Evolutionary conservation across 2,888 invertebrate species (phyloP).

Genomic region (Saturnia pavonia): DNA sequence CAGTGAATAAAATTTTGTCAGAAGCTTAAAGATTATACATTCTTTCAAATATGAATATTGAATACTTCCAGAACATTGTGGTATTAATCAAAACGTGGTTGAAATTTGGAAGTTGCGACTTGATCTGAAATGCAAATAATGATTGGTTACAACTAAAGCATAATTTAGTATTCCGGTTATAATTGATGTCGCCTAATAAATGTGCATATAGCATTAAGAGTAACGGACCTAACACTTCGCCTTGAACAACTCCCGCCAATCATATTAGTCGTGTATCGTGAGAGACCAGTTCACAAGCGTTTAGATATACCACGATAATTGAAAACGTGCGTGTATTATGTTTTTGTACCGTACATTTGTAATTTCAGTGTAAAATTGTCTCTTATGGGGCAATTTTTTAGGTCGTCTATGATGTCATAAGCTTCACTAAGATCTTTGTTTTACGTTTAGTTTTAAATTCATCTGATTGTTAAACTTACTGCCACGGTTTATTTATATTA

Average conservation of each 20-base stretch:
- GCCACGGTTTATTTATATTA: not conserved
- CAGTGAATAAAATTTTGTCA: no score
- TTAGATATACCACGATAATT: slow-evolving; percentile 61
- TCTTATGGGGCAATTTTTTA: slow-evolving; percentile 18
- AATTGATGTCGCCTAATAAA: slow-evolving; percentile 9
- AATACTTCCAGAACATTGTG: not conserved
- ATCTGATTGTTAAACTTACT: not conserved
- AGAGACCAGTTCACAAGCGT: slow-evolving; percentile 55
- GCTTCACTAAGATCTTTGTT: not conserved
- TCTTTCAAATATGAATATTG: not conserved
- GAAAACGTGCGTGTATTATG: slow-evolving; percentile 25
- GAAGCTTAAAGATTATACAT: not conserved
- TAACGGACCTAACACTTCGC: slow-evolving; percentile 39
- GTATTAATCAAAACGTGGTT: not conserved
- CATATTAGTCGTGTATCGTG: slow-evolving; percentile 69
- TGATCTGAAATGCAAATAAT: not conserved
- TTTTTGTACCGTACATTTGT: slow-evolving; percentile 14
- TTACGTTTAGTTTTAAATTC: not conserved
- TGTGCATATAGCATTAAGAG: slow-evolving; percentile 25
- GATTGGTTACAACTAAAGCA: not conserved
- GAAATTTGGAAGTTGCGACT: no score
- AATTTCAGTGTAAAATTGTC: slow-evolving; percentile 20
- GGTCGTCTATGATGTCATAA: slow-evolving; percentile 12
- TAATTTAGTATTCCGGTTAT: not conserved
- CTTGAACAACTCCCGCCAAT: slow-evolving; percentile 61